These are phyloP conservation scores for Neomicropteryx cornuta DNA, from an alignment of 1,140 invertebrate species.

Conservation along the genomic window DNA sequence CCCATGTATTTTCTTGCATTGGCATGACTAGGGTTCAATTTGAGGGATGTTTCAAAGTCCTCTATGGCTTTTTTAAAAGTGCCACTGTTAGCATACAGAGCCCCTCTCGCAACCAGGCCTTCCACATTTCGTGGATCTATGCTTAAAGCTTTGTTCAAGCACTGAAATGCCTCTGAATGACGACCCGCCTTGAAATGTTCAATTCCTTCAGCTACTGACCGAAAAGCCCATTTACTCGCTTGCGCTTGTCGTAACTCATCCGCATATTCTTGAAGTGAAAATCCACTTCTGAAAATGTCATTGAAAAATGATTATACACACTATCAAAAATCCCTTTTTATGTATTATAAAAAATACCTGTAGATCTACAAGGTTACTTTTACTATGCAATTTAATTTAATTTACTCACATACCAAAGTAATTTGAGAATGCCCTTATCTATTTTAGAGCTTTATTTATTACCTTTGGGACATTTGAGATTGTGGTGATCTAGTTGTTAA, in stretches of 20 bases:
- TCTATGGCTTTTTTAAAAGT: slow-evolving; percentile 88
- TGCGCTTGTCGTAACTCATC: slow-evolving; percentile 75
- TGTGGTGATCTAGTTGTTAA: too few species aligned
- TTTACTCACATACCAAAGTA: background rate
- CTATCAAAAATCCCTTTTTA: background rate
- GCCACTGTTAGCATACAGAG: slow-evolving; percentile 87
- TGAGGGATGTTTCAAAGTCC: slow-evolving; percentile 85
- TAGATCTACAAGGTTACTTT: background rate
- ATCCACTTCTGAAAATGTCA: slow-evolving; percentile 48
- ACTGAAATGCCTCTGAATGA: slow-evolving; percentile 88
- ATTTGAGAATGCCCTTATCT: too few species aligned
- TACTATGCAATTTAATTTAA: background rate
- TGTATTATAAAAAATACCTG: background rate
- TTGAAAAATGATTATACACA: slow-evolving; percentile 8
- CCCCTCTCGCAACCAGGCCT: slow-evolving; percentile 85
- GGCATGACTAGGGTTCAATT: slow-evolving; percentile 78
- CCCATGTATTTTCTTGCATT: slow-evolving; percentile 92
- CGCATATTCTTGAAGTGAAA: slow-evolving; percentile 70
- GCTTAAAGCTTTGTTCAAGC: slow-evolving; percentile 83
- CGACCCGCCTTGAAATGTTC: slow-evolving; percentile 85
- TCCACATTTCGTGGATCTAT: slow-evolving; percentile 91
- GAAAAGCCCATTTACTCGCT: slow-evolving; percentile 86
- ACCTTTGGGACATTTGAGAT: too few species aligned
- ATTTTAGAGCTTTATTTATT: too few species aligned
- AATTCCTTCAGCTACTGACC: slow-evolving; percentile 85